phyloP scores from a whole-genome alignment of 35 echinoderm and acorn worm genomes.

The Anneissia japonica region DNA sequence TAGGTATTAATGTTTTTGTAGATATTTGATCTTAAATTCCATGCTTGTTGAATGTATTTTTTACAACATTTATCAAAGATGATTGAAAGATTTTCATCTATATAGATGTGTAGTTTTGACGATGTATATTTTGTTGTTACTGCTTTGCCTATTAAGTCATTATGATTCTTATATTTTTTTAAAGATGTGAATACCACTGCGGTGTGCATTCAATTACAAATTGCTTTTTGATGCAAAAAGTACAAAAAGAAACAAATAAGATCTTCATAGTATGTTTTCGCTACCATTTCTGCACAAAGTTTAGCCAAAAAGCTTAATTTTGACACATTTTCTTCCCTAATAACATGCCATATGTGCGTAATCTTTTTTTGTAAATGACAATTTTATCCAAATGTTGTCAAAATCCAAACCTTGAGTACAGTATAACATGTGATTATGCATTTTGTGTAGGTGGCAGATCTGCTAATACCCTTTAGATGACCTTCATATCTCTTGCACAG shows the following conservation, averaged over 20 bases:
- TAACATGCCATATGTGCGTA: not conserved
- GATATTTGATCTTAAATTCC: too few species aligned
- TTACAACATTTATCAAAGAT: too few species aligned
- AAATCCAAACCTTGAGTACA: not conserved
- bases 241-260: not conserved
- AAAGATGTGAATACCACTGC: not conserved
- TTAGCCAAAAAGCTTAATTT: not conserved
- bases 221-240: not conserved
- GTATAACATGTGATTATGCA: not conserved
- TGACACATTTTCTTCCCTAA: not conserved
- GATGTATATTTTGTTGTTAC: not conserved
- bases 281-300: not conserved
- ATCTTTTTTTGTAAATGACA: not conserved
- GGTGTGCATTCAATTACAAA: not conserved
- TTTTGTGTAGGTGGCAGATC: not conserved
- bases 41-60: too few species aligned
- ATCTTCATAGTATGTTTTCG: not conserved
- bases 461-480: not conserved
- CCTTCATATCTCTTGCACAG: not conserved
- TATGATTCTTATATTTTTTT: not conserved
- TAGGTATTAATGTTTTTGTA: too few species aligned
- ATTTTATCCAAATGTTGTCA: not conserved
- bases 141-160: not conserved
- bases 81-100: too few species aligned
- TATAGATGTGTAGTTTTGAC: not conserved